Evolutionary conservation across 2,888 invertebrate genomes (phyloP).

Genomic region (Nemoura dubitans): DNA sequence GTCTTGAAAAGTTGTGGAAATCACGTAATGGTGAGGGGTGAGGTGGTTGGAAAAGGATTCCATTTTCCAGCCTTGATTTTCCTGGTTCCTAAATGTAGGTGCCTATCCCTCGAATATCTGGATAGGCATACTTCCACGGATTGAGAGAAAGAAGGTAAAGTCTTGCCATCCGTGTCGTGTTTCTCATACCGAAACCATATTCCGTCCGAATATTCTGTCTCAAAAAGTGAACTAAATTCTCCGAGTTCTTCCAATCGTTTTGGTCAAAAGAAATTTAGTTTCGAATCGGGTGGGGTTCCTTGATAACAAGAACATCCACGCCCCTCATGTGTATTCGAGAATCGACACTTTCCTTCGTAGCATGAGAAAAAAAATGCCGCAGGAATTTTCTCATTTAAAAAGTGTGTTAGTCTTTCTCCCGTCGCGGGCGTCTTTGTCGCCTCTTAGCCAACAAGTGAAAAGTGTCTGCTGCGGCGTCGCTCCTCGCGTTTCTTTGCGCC

Average conservation of each 20-base stretch:
- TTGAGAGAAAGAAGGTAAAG: too few relatives aligned
- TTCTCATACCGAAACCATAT: neutral
- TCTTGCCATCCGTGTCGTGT: too few relatives aligned
- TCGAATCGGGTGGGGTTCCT: neutral
- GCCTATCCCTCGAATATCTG: too few relatives aligned
- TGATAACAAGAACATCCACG: neutral
- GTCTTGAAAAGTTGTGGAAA: too few relatives aligned
- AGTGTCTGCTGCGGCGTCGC: neutral
- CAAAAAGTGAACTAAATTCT: neutral
- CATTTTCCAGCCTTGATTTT: neutral
- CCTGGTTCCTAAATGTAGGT: neutral
- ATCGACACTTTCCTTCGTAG: neutral
- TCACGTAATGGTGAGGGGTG: neutral
- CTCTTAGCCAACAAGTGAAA: constrained; percentile 21
- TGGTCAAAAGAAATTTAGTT: neutral
- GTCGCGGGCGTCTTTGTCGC: constrained; percentile 9
- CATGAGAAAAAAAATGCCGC: neutral
- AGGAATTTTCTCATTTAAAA: constrained; percentile 15
- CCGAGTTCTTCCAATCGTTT: neutral
- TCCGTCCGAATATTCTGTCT: neutral
- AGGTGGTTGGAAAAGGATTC: neutral
- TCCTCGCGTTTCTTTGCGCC: neutral
- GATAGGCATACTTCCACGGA: too few relatives aligned
- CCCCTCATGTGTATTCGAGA: neutral
- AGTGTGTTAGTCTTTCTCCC: constrained; percentile 5